A percentile compares a stretch with the other conserved stretches of the same genome.
These are phyloP conservation scores for Tretioscincus oriximinensis DNA, from an alignment of 2,113 vertebrate species.

Conservation along the genomic window DNA sequence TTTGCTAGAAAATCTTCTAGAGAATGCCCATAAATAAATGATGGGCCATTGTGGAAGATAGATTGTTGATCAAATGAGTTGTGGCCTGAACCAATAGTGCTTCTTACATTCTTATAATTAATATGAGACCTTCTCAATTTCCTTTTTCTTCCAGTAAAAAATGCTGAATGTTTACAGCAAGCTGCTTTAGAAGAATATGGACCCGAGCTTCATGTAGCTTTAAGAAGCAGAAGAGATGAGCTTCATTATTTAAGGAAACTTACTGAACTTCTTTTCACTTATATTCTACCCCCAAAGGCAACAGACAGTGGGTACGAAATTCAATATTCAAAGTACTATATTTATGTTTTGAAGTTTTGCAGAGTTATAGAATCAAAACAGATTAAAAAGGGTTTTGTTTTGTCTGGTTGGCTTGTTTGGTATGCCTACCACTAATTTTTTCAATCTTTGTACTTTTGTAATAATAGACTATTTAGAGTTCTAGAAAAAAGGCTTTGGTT, in stretches of 20 bases:
- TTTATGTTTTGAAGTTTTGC: not conserved
- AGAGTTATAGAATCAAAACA: not conserved
- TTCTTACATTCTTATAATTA: not conserved
- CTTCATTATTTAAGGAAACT: constrained; percentile 91
- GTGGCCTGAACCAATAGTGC: too few species aligned
- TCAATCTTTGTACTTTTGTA: too few species aligned
- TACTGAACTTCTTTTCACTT: constrained; percentile 90
- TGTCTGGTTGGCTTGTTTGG: too few species aligned
- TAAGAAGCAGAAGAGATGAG: constrained; percentile 88
- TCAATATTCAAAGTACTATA: constrained; percentile 11
- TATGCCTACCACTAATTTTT: too few species aligned
- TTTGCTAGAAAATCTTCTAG: too few species aligned
- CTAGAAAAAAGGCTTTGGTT: too few species aligned
- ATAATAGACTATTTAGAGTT: too few species aligned
- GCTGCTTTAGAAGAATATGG: constrained; percentile 90
- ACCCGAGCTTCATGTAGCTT: constrained; percentile 86
- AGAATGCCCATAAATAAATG: too few species aligned
- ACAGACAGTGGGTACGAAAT: constrained; percentile 90
- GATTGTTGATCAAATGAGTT: too few species aligned
- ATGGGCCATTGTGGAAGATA: too few species aligned
- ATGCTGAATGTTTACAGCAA: constrained; percentile 81
- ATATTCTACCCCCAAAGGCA: constrained; percentile 90
- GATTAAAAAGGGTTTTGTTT: not conserved
- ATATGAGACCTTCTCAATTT: constrained; percentile 14
- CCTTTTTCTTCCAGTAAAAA: constrained; percentile 75